Evolutionary conservation across 2,113 vertebrate species (phyloP), one percentile per base, ranked within the genome.

Genomic region (Callorhinus ursinus): DNA sequence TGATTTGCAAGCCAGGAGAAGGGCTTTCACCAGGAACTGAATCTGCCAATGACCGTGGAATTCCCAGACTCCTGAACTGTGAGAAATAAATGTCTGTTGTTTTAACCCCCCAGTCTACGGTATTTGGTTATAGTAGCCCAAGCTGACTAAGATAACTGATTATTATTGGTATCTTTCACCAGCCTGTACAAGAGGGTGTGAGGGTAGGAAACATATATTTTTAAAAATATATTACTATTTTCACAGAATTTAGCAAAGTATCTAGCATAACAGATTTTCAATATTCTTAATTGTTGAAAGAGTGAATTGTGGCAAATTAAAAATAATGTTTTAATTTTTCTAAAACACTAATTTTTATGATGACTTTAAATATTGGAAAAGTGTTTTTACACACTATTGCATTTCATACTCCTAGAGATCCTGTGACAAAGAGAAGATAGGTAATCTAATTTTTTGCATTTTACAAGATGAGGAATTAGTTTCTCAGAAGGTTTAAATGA

Each of bases 371-470:
- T 82, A 53, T 77, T 92, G 95, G 5, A 53, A 53, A 59, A 69
- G 11, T n/a, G 21, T 51, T 59, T 85, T 77, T 87, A 82, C 3
- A 74, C 1, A 82, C 33, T 71, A 33, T 53, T 93, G 7, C 11
- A 83, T 77, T 86, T 67, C 92, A 28, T 79, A n/a, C 1, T 49
- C 5, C 14, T 55, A 79, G 55, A 53, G 49, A 89, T 39, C n/a
- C 26, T 85, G 1, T 88, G 42, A 77, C 57, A 79, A 63, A 95
- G n/a, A 87, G 33, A 74, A 39, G 42, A 85, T 49, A 88, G 9
- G 39, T 71, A 22, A 71, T 51, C 9, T 72, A n/a, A 79, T 79
- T 92, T 22, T 94, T 96, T 85, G 18, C 49, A 90, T 22, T 97
- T 65, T 65, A 33, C 3, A 94, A 84, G 24, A 42, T 77, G 5